Evolutionary conservation across 2,888 invertebrate species (phyloP), one percentile per base, ranked within the genome.

Genomic region (Microchrysa polita): DNA sequence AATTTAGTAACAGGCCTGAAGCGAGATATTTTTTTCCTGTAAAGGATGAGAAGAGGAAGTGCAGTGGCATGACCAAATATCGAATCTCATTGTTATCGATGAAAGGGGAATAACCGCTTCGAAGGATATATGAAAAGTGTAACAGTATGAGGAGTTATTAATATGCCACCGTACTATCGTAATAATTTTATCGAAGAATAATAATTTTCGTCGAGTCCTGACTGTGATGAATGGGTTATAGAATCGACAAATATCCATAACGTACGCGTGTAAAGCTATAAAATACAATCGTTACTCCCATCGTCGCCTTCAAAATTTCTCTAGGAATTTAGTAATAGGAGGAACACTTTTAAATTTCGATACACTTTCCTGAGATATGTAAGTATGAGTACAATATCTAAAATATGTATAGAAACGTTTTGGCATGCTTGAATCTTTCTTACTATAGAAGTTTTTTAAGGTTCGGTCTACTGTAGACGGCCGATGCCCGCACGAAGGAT

Each of bases 291-390:
- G 71, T 12, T 40, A 40, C 7, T 63, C n/a, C 40, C 16, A 14
- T 52, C 10, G 22, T 20, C 55, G 55, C 22, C 22, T 61, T 61
- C 40, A n/a, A 34, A 14, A 10, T 60, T n/a, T 4, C 61, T 16
- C 40, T 23, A n/a, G 52, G 48, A 67, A 10, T 67, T n/a, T 27
- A 16, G 59, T 40, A 48, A 22, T 60, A 48, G 72, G 60, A 61
- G 61, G 27, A 44, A 61, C 42, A 60, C 53, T 27, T 53, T 60
- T 72, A 2, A 42, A 72, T 16, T 44, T 48, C 16, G 20, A 44
- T 44, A 42, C 52, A 44, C n/a, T 60, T 72, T 72, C 48, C 23
- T 40, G 72, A 72, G 72, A 59, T 72, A 72, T 72, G 72, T 72
- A 60, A 72, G 72, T 72, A 72, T 5, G 9, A 52, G n/a, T n/a